Conservation (phyloP, 2,113 vertebrate species). For the Semnornis frantzii region DNA sequence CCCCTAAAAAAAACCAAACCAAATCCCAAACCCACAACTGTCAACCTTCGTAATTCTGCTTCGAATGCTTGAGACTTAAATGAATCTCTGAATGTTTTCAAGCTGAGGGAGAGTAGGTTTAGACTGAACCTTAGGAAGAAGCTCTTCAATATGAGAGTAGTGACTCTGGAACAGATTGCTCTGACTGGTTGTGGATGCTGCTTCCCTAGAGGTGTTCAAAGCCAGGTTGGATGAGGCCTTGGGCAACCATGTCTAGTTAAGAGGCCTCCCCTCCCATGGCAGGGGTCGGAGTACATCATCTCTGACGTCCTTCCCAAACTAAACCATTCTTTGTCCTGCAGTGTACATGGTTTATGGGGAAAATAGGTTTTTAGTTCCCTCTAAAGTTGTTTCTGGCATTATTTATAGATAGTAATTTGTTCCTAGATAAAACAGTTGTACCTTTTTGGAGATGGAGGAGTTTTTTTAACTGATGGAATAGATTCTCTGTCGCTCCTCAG, state of each 20-base stretch:
- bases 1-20: fast-evolving
- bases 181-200: too few relatives aligned
- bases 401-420: neutral
- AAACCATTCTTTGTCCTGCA: neutral
- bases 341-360: neutral
- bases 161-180: too few relatives aligned
- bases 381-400: neutral
- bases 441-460: neutral
- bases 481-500: neutral
- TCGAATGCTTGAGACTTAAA: neutral
- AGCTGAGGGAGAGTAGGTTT: too few relatives aligned
- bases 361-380: neutral
- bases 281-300: too few relatives aligned
- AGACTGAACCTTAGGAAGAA: too few relatives aligned
- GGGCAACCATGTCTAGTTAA: too few relatives aligned
- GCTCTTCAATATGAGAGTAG: too few relatives aligned
- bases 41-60: neutral
- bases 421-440: neutral
- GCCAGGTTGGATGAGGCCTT: too few relatives aligned
- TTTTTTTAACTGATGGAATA: neutral
- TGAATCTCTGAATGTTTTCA: neutral
- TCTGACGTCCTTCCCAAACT: too few relatives aligned
- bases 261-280: too few relatives aligned
- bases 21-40: neutral
- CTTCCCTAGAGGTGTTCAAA: too few relatives aligned